Evolutionary conservation across 2,797 vertebrate species (phyloP).

Genomic region (Cephalopachus bancanus): DNA sequence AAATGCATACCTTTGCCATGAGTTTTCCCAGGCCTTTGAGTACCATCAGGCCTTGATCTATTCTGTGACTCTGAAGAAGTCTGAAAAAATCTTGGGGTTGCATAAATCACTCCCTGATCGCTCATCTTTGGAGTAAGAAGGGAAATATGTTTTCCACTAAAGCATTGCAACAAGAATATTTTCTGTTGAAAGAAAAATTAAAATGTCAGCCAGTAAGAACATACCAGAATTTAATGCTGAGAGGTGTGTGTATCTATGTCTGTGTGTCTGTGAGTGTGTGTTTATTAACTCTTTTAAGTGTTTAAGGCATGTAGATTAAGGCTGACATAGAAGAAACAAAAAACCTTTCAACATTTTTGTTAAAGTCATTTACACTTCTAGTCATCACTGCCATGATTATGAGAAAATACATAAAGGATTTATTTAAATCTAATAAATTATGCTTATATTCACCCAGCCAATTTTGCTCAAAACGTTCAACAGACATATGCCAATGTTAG

Average conservation of each 20-base stretch:
- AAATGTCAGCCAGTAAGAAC: not conserved
- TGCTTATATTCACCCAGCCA: not conserved
- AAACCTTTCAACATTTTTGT: not conserved
- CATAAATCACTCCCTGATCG: constrained; percentile 31
- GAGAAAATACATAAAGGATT: not conserved
- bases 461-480: constrained; percentile 55
- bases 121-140: constrained; percentile 59
- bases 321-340: not conserved
- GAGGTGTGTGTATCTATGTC: not conserved
- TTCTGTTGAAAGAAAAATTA: constrained; percentile 36
- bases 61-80: not conserved
- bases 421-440: not conserved
- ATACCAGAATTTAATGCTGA: not conserved
- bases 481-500: not conserved
- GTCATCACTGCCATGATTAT: not conserved
- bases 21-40: not conserved
- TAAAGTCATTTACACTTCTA: not conserved
- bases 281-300: not conserved
- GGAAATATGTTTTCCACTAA: constrained; percentile 29
- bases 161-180: not conserved
- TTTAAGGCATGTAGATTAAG: not conserved
- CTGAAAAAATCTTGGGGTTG: not conserved
- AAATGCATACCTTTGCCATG: constrained; percentile 31
- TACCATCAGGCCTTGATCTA: not conserved
- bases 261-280: not conserved